Evolutionary conservation across 2,797 vertebrate genomes (phyloP).

Genomic region (Lithobates pipiens): DNA sequence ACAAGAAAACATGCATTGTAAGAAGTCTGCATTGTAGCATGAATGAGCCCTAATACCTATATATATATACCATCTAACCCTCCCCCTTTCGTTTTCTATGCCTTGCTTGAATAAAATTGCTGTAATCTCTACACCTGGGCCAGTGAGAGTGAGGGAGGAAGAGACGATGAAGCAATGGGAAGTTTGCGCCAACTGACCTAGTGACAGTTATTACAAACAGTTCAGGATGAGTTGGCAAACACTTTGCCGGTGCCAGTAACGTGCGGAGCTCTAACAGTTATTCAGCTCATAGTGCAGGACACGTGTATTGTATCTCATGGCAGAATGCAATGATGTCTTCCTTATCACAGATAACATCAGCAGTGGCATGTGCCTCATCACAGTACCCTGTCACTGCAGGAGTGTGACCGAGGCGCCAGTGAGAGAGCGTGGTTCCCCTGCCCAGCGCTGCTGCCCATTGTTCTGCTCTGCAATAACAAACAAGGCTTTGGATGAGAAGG

Average conservation of each 20-base stretch:
- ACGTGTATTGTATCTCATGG: not conserved
- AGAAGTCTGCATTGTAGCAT: too few relatives aligned
- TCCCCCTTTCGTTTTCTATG: not conserved
- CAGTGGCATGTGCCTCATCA: not conserved
- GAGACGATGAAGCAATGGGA: conserved; percentile 48
- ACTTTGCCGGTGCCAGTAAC: not conserved
- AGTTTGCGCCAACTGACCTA: conserved; percentile 32
- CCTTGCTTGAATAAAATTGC: too few relatives aligned
- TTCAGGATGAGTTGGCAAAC: conserved; percentile 33
- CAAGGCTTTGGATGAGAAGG: conserved; percentile 29
- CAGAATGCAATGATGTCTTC: not conserved
- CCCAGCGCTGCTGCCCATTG: conserved; percentile 17
- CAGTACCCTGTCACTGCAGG: not conserved
- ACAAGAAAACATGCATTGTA: too few relatives aligned
- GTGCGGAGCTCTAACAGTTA: not conserved
- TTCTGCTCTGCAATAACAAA: conserved; percentile 42
- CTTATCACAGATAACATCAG: conserved; percentile 2
- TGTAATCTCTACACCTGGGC: conserved; percentile 22
- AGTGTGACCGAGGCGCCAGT: conserved; percentile 16
- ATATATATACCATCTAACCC: not conserved
- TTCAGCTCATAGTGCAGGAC: not conserved
- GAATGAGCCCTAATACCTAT: not conserved
- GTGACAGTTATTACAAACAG: conserved; percentile 40
- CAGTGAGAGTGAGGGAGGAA: conserved; percentile 23
- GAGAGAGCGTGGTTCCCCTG: conserved; percentile 16